Percentiles rank a stretch among this genome's conserved stretches.
These are phyloP conservation scores for Philereme transversata DNA, from an alignment of 2,888 invertebrate species.

Conservation along the genomic window DNA sequence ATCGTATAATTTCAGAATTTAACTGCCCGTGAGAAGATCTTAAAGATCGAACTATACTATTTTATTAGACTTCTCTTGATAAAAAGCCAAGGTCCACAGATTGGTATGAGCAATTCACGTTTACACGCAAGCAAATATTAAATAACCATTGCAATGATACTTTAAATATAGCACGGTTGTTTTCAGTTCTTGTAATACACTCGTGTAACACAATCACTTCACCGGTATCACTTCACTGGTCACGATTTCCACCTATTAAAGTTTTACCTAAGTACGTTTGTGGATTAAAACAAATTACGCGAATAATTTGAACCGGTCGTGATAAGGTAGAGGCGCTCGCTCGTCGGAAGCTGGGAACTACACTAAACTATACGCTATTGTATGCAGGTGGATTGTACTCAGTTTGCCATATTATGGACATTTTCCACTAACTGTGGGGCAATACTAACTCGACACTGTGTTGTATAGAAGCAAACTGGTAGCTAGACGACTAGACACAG, in stretches of 20 bases:
- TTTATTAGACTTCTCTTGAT: constrained; percentile 55
- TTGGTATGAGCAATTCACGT: constrained; percentile 40
- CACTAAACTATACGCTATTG: constrained; percentile 80
- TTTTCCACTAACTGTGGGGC: constrained; percentile 79
- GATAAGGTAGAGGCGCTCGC: constrained; percentile 64
- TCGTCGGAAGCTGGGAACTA: constrained; percentile 78
- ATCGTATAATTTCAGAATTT: constrained; percentile 41
- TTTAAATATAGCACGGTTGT: constrained; percentile 32
- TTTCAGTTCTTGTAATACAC: constrained; percentile 26
- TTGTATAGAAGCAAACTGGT: constrained; percentile 25
- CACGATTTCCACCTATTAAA: constrained; percentile 37
- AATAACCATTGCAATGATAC: constrained; percentile 29
- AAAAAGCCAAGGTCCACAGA: constrained; percentile 53
- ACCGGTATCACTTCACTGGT: constrained; percentile 45
- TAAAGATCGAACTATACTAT: constrained; percentile 46
- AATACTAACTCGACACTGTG: constrained; percentile 48
- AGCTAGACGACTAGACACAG: constrained; percentile 9
- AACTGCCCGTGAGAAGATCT: constrained; percentile 54
- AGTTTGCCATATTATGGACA: constrained; percentile 75
- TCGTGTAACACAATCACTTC: constrained; percentile 41
- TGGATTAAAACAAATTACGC: constrained; percentile 27
- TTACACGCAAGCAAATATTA: constrained; percentile 34
- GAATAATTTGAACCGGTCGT: constrained; percentile 39
- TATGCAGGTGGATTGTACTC: constrained; percentile 81
- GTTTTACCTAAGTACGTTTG: constrained; percentile 2